A percentile compares a stretch with the other conserved stretches of the same genome.
phyloP scores from a whole-genome alignment of 2,888 invertebrate genomes.

The Plagodis pulveraria region DNA sequence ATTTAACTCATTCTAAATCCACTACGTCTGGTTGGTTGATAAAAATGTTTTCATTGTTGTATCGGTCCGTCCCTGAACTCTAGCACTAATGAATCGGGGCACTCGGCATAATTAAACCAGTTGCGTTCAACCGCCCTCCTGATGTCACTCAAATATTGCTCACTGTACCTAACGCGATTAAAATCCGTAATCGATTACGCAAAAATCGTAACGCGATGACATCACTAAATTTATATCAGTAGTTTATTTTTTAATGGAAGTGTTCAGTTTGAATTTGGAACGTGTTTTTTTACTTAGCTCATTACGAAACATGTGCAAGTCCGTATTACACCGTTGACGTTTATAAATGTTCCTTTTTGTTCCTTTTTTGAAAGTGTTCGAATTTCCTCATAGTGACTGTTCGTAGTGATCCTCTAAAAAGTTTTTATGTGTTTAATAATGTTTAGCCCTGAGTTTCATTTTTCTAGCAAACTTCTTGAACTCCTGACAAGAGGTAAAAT shows the following conservation, averaged over 20 bases:
- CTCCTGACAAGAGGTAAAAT: constrained; percentile 73
- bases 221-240: no score
- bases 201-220: constrained; percentile 1
- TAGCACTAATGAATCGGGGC: constrained; percentile 81
- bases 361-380: background rate
- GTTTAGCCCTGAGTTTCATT: constrained; percentile 75
- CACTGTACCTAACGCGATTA: constrained; percentile 30
- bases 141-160: constrained; percentile 63
- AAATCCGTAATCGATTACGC: constrained; percentile 20
- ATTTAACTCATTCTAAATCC: background rate
- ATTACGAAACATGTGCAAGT: no score
- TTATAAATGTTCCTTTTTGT: no score
- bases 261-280: no score
- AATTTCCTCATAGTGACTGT: background rate
- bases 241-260: no score
- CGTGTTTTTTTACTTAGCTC: no score
- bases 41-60: constrained; percentile 22
- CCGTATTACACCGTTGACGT: no score
- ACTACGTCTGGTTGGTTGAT: constrained; percentile 2
- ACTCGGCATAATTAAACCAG: constrained; percentile 79
- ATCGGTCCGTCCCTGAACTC: constrained; percentile 64
- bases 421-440: constrained; percentile 43
- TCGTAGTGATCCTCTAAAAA: background rate
- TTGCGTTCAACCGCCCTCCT: constrained; percentile 71
- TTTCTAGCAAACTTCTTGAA: constrained; percentile 76